phyloP scores from a whole-genome alignment of 2,888 invertebrate genomes.

The Belgica antarctica region DNA sequence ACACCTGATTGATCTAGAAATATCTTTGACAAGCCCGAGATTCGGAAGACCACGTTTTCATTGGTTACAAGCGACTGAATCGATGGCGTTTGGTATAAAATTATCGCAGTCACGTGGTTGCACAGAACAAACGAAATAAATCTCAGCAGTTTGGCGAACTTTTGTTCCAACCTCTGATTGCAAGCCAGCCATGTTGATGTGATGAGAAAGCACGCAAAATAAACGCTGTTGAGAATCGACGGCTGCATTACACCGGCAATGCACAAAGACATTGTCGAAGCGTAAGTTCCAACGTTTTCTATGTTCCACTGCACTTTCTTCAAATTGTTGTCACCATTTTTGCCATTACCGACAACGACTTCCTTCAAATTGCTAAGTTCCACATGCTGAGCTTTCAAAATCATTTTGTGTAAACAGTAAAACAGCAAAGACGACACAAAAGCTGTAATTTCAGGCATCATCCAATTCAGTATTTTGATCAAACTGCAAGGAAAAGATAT shows the following conservation, averaged over 20 bases:
- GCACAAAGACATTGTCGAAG: neutral
- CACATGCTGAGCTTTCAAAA: neutral
- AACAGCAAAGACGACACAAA: no score
- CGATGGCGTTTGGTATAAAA: slow-evolving; percentile 74
- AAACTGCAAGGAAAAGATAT: no score
- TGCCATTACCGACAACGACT: neutral
- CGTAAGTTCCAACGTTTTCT: neutral
- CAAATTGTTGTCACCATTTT: neutral
- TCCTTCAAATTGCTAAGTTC: neutral
- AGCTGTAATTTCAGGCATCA: no score
- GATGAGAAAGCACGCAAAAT: slow-evolving; percentile 74
- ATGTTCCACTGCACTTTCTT: neutral
- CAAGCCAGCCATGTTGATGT: slow-evolving; percentile 80
- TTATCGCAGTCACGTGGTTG: slow-evolving; percentile 60
- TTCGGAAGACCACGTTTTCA: neutral
- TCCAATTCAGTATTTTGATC: no score
- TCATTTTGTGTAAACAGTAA: slow-evolving; percentile 11
- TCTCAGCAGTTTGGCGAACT: slow-evolving; percentile 67
- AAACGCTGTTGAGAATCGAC: slow-evolving; percentile 71
- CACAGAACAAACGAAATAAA: slow-evolving; percentile 66
- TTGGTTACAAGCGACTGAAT: slow-evolving; percentile 63
- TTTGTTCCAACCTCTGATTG: slow-evolving; percentile 65
- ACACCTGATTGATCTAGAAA: no score
- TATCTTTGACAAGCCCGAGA: neutral
- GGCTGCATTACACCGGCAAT: slow-evolving; percentile 72